Conservation (phyloP, 2,797 vertebrate species). For the Babyrousa celebensis region DNA sequence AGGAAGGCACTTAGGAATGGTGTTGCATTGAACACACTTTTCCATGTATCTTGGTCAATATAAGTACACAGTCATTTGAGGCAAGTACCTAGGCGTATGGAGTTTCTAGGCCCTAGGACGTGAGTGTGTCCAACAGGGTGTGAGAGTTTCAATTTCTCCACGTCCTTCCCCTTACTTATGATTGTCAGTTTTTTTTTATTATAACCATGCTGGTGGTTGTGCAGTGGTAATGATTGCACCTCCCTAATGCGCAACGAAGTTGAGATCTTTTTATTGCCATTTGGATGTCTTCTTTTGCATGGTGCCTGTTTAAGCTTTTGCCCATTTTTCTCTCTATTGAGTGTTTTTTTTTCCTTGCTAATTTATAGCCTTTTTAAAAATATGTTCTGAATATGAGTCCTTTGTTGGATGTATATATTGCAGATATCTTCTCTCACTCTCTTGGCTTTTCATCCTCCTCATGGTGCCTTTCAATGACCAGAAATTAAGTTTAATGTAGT, state of each 20-base stretch:
- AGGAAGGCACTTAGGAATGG: neutral
- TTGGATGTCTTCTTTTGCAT: constrained; percentile 8
- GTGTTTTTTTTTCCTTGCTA: neutral
- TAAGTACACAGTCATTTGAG: neutral
- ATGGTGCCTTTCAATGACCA: neutral
- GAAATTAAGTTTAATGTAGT: neutral
- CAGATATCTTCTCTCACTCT: neutral
- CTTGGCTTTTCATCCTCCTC: neutral
- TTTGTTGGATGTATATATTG: neutral
- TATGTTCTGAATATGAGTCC: constrained; percentile 5
- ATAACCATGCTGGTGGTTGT: neutral
- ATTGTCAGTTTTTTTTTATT: neutral
- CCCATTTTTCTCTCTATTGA: neutral
- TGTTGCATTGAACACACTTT: neutral
- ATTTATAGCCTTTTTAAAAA: neutral
- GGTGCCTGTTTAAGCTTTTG: neutral
- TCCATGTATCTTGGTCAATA: neutral
- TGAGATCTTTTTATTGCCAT: neutral
- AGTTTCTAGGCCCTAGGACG: too few relatives aligned
- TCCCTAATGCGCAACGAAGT: neutral
- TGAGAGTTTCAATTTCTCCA: neutral
- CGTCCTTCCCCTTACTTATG: neutral
- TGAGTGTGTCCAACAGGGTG: neutral
- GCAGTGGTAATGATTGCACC: neutral
- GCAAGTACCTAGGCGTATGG: neutral